phyloP scores from a whole-genome alignment of 2,888 invertebrate species.

The Idaea straminata region DNA sequence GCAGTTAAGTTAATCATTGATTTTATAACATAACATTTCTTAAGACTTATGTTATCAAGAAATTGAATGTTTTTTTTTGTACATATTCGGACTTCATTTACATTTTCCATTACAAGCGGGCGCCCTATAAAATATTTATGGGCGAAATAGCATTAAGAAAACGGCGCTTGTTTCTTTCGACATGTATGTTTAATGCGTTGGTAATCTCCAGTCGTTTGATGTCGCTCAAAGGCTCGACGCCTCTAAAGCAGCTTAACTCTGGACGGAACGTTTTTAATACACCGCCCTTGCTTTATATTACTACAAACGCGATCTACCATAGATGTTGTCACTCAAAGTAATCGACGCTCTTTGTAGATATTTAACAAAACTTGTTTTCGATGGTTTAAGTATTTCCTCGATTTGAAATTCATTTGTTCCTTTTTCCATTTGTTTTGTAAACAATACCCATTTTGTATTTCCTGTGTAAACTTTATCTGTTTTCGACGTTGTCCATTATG shows the following conservation, averaged over 20 bases:
- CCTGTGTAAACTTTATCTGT: conserved; percentile 15
- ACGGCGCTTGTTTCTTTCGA: conserved; percentile 54
- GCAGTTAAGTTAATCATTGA: too few relatives aligned
- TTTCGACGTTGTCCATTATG: conserved; percentile 1
- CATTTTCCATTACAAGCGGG: conserved; percentile 62
- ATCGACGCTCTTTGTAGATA: conserved; percentile 51
- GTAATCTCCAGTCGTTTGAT: conserved; percentile 68
- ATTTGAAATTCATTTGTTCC: conserved; percentile 27
- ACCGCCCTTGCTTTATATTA: conserved; percentile 48
- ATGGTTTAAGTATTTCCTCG: conserved; percentile 40
- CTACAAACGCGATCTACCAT: conserved; percentile 52
- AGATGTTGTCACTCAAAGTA: conserved; percentile 65
- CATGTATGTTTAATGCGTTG: conserved; percentile 72
- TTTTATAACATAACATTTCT: too few relatives aligned
- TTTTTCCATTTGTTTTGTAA: conserved; percentile 20
- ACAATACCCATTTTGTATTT: conserved; percentile 20
- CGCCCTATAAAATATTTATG: conserved; percentile 68
- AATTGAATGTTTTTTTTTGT: conserved; percentile 29
- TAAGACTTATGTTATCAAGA: conserved; percentile 2
- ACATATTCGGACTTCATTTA: conserved; percentile 52
- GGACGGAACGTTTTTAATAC: conserved; percentile 37
- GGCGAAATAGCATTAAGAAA: conserved; percentile 70
- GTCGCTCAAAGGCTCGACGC: conserved; percentile 55
- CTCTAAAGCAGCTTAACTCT: conserved; percentile 53
- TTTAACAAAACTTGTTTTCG: conserved; percentile 43